These are phyloP conservation scores for Ceyx melanurus DNA, from an alignment of 2,113 vertebrate species.

Conservation along the genomic window DNA sequence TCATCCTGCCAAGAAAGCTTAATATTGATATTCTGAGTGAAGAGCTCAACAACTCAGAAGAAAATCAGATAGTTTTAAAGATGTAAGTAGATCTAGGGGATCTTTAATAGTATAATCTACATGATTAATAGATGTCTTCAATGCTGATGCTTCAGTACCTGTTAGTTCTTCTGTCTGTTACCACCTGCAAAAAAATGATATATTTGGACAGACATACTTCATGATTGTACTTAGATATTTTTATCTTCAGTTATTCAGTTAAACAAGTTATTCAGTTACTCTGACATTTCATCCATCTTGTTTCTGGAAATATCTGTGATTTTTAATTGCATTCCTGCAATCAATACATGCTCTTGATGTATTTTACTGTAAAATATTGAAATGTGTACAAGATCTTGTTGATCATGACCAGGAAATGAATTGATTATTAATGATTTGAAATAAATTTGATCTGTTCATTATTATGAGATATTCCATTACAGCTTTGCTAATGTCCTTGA, in stretches of 20 bases:
- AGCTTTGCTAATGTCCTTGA: not conserved
- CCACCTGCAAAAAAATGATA: fast-evolving
- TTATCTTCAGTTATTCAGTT: not conserved
- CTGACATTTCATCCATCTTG: not conserved
- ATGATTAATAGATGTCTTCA: not conserved
- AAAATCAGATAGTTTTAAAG: not conserved
- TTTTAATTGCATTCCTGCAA: not conserved
- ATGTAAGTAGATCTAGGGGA: not conserved
- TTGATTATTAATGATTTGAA: not conserved
- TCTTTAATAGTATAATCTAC: too few relatives aligned
- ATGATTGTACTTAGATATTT: not conserved
- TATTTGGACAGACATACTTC: not conserved
- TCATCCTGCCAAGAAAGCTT: not conserved
- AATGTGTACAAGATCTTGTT: not conserved
- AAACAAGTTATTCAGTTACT: not conserved
- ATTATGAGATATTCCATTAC: not conserved
- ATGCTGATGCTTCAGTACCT: not conserved
- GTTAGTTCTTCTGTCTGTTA: not conserved
- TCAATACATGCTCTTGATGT: not conserved
- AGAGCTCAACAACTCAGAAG: not conserved
- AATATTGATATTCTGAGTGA: too few relatives aligned
- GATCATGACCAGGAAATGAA: not conserved
- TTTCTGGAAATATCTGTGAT: not conserved
- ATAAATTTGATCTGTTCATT: not conserved
- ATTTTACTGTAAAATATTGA: not conserved